These are phyloP conservation scores for Capricornis sumatraensis DNA, from an alignment of 2,113 vertebrate species.

Conservation along the genomic window DNA sequence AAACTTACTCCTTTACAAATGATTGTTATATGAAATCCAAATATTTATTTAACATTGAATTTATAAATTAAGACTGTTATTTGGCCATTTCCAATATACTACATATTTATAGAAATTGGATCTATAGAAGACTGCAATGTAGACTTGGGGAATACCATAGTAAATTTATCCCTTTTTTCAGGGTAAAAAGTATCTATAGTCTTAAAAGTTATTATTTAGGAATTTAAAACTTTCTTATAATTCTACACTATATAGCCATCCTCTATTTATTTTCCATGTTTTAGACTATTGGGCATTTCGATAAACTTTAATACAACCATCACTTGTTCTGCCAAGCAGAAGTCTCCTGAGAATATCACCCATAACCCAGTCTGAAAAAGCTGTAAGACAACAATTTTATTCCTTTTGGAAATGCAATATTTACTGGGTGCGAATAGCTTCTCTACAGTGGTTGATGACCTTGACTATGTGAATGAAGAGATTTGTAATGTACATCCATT, in stretches of 20 bases:
- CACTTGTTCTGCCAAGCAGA: not conserved
- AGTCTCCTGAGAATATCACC: not conserved
- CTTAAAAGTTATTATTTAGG: not conserved
- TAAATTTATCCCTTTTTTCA: not conserved
- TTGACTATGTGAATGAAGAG: not conserved
- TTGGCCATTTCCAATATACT: not conserved
- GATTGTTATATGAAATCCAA: not conserved
- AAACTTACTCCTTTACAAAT: not conserved
- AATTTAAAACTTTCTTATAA: not conserved
- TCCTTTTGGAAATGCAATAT: conserved; percentile 35
- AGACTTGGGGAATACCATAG: not conserved
- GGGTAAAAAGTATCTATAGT: not conserved
- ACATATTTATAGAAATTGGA: not conserved
- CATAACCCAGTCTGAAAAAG: not conserved
- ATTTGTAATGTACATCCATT: not conserved
- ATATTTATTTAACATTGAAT: not conserved
- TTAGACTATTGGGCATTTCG: not conserved
- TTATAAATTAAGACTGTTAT: not conserved
- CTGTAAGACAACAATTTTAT: conserved; percentile 5
- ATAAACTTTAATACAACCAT: not conserved
- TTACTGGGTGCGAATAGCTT: not conserved
- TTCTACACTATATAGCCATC: not conserved
- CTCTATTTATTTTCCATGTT: conserved; percentile 35
- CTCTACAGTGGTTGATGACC: not conserved
- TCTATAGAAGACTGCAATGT: not conserved